A percentile compares a stretch with the other conserved stretches of the same genome.
Evolutionary conservation across 2,113 vertebrate genomes (phyloP).

Genomic region (Bambusicola thoracicus): DNA sequence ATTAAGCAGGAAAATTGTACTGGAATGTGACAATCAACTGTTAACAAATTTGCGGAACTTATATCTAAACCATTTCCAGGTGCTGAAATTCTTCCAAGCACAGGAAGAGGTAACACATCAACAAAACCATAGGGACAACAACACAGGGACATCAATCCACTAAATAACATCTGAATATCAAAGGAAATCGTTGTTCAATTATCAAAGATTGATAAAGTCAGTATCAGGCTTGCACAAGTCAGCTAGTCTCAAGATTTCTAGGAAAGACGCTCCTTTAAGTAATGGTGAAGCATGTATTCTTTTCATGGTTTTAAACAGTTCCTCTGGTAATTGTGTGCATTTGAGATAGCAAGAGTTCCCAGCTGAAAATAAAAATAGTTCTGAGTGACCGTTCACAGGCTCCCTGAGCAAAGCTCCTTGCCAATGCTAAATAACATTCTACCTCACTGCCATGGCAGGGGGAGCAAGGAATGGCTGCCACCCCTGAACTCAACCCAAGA

Average conservation of each 20-base stretch:
- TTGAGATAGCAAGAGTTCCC: background rate
- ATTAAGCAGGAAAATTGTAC: background rate
- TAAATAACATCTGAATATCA: background rate
- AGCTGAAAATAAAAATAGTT: background rate
- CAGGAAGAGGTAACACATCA: rapidly evolving
- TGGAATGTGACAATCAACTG: rapidly evolving
- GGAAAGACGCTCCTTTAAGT: background rate
- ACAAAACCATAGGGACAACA: background rate
- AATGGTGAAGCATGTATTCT: background rate
- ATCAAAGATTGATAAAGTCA: background rate
- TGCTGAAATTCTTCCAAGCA: background rate
- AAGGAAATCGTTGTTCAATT: background rate
- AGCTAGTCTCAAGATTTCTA: background rate
- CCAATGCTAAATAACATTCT: background rate
- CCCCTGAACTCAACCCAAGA: background rate
- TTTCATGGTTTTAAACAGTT: background rate
- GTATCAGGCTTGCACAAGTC: rapidly evolving
- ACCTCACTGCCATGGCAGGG: rapidly evolving
- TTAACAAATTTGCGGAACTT: background rate
- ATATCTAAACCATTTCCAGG: background rate
- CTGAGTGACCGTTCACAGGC: background rate
- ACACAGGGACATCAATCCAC: background rate
- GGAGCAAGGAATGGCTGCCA: background rate
- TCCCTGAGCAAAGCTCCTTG: background rate
- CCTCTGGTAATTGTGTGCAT: background rate